phyloP scores from a whole-genome alignment of 35 echinoderm and acorn worm genomes.

The Hemicentrotus pulcherrimus region DNA sequence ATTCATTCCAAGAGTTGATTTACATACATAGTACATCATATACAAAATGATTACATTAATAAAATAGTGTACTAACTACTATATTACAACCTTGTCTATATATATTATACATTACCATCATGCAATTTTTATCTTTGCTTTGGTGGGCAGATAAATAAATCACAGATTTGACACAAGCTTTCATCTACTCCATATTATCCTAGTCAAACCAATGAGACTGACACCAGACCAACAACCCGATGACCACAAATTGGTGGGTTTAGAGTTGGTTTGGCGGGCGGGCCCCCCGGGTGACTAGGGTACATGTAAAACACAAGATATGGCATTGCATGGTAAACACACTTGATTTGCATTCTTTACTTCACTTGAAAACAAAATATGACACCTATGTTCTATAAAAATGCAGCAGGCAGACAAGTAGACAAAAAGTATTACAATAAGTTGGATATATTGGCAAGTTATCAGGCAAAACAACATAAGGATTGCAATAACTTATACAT shows the following conservation, averaged over 20 bases:
- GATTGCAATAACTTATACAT: not conserved
- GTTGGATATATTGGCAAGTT: not conserved
- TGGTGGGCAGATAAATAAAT: not conserved
- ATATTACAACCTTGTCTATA: not conserved
- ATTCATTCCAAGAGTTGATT: conserved; percentile 11
- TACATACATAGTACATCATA: not conserved
- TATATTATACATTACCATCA: not conserved
- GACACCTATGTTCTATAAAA: too few species aligned
- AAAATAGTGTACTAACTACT: conserved; percentile 4
- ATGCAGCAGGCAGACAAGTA: too few species aligned
- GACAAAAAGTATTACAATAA: not conserved
- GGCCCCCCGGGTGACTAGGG: too few species aligned
- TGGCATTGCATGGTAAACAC: not conserved
- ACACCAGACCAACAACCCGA: too few species aligned
- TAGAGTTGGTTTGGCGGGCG: too few species aligned
- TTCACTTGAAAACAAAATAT: too few species aligned
- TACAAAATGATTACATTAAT: not conserved
- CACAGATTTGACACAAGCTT: not conserved
- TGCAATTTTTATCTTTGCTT: not conserved
- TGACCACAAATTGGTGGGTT: too few species aligned
- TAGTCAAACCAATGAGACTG: too few species aligned
- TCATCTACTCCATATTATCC: not conserved
- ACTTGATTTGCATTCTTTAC: not conserved
- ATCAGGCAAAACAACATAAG: not conserved
- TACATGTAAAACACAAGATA: not conserved